Conservation (phyloP, 2,113 vertebrate species). For the Neopipo cinnamomea region DNA sequence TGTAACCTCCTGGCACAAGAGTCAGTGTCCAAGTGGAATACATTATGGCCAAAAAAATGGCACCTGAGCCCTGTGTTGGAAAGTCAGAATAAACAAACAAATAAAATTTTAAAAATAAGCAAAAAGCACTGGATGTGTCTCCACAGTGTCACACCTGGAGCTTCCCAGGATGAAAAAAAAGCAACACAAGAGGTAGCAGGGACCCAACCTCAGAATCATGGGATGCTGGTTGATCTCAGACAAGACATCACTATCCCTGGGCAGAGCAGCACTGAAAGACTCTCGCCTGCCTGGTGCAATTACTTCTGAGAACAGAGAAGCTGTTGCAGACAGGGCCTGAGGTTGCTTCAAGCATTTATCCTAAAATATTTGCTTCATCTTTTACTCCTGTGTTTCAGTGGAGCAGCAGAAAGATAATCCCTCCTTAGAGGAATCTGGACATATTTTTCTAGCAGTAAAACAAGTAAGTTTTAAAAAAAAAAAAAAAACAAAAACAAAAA, state of each 20-base stretch:
- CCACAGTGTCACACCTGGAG: accelerated
- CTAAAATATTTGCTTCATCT: neutral
- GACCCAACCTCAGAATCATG: neutral
- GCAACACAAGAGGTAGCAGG: neutral
- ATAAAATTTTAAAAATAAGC: neutral
- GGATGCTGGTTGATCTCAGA: neutral
- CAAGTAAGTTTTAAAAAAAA: neutral
- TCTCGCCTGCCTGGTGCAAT: neutral
- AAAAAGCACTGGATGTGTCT: neutral
- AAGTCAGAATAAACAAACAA: neutral
- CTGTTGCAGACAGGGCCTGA: neutral
- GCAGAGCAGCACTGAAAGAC: neutral
- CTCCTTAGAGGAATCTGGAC: neutral
- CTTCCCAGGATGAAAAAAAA: neutral
- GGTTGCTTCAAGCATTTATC: neutral
- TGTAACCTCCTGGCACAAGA: neutral
- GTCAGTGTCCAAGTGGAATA: neutral
- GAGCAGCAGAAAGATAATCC: neutral
- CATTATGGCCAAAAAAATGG: neutral
- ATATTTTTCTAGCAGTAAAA: neutral
- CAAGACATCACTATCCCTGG: accelerated
- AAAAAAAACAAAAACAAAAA: neutral
- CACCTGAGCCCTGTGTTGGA: neutral
- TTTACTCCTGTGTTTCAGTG: neutral
- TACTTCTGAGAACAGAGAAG: neutral